Evolutionary conservation across 2,797 vertebrate species (phyloP), one percentile per base, ranked within the genome.

Genomic region (Bryconaethiops microstoma): DNA sequence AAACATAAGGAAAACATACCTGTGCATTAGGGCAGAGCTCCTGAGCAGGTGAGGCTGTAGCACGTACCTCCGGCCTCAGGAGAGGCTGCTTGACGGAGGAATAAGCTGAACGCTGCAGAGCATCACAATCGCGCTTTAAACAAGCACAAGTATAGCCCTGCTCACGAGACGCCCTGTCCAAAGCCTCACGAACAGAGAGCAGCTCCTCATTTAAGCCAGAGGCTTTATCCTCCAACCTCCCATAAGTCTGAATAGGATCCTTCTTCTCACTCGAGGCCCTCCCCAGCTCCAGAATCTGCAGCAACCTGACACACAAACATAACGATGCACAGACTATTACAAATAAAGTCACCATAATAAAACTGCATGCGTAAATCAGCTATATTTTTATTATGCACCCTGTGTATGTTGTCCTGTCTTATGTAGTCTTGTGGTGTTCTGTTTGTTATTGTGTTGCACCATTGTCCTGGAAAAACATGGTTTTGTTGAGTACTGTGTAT

Each of bases 231-330:
- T 97, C 92, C 88, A 99, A 81, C 5, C 78, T 91, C 87, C 92
- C 86, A 0, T 96, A 96, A 0, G 96, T 98, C 87, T 92, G 94
- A 83, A 98, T 96, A 81, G 96, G 94, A 17, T 97, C 95, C 0
- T 92, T 92, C 25, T 90, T 92, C 50, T 89, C 52, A 0, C 86
- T 76, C 63, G 83, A 86, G 77, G 88, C 89, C 9, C 79, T 76
- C 2, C 70, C 77, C 29, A 77, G 59, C 88, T 97, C 94, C 60
- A 99, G 91, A 82, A 97, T 93, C 84, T 95, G 91, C 83, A 95
- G 94, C 9, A 99, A 90, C 84, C 98, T 99, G 89, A 86, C 12
- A 54, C 0, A 67, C 12, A 62, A 60, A 73, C 13, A 76, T 19
- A 57, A 83, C 4, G 63, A 12, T 17, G 77, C 17, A 35, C 35